A percentile compares a stretch with the other conserved stretches of the same genome.
Conservation (phyloP, 2,113 vertebrate genomes). For the Grantiella picta region DNA sequence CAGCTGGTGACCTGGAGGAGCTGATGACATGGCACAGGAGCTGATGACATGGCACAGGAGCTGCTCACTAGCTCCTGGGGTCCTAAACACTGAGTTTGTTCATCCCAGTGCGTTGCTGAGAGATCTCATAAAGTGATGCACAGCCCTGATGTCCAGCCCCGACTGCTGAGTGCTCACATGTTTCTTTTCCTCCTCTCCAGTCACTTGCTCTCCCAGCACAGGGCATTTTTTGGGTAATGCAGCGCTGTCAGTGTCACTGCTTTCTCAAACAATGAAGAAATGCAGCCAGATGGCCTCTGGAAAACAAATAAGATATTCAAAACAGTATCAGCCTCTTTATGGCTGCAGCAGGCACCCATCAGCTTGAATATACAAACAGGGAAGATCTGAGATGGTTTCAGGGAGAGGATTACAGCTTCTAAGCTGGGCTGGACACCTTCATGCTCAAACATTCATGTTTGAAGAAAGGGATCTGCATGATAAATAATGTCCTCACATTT, state of each 20-base stretch:
- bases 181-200: not conserved
- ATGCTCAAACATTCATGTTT: not conserved
- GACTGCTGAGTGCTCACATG: rapidly evolving
- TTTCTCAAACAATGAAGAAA: not conserved
- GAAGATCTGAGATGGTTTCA: not conserved
- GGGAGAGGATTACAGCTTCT: not conserved
- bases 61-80: not conserved
- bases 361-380: not conserved
- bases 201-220: not conserved
- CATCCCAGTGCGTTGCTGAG: not conserved
- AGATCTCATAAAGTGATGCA: not conserved
- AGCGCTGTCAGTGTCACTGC: not conserved
- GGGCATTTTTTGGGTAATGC: not conserved
- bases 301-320: constrained; percentile 18
- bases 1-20: rapidly evolving
- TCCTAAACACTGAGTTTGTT: rapidly evolving
- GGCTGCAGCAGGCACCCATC: not conserved
- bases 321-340: not conserved
- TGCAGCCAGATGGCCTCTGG: not conserved
- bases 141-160: not conserved
- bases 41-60: not conserved
- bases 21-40: not conserved
- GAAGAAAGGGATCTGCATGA: not conserved
- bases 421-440: not conserved
- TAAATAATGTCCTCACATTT: not conserved